Percentiles rank a stretch among this genome's conserved stretches.
Evolutionary conservation across 1,140 invertebrate genomes (phyloP).

Genomic region (Steinernema khuongi): DNA sequence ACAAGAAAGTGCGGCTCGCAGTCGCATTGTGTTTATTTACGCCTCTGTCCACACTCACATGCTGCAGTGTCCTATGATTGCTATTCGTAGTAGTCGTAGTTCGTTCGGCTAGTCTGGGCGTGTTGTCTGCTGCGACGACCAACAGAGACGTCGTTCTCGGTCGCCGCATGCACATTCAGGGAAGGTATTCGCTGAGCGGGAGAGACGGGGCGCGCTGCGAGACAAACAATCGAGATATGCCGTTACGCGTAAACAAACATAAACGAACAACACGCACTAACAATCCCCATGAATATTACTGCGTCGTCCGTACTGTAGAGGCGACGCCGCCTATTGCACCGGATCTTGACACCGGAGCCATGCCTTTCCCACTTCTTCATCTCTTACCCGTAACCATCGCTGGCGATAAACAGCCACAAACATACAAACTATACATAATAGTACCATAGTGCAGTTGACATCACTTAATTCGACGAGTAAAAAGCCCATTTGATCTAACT

Average conservation of each 20-base stretch:
- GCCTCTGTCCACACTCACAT: neutral
- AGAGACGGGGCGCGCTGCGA: neutral
- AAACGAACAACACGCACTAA: slow-evolving; percentile 11
- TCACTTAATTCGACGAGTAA: too few species aligned
- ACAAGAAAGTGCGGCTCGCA: neutral
- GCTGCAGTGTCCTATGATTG: neutral
- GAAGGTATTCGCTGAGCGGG: neutral
- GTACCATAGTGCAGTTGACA: too few species aligned
- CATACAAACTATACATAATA: neutral
- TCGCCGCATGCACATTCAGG: neutral
- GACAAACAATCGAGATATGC: slow-evolving; percentile 13
- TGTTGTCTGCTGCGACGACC: slow-evolving; percentile 10
- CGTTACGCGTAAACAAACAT: slow-evolving; percentile 15
- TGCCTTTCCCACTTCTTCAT: neutral
- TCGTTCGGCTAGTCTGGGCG: neutral
- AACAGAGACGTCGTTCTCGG: neutral
- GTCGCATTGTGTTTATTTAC: neutral
- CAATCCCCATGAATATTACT: slow-evolving; percentile 1
- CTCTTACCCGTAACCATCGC: neutral
- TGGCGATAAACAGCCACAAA: neutral
- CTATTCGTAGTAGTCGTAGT: neutral
- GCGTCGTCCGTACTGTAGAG: neutral
- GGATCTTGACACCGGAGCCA: neutral
- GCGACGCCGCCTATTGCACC: neutral
- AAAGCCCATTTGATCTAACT: too few species aligned